Evolutionary conservation across 2,888 invertebrate genomes (phyloP).

Genomic region (Cecidostiba fungosa): DNA sequence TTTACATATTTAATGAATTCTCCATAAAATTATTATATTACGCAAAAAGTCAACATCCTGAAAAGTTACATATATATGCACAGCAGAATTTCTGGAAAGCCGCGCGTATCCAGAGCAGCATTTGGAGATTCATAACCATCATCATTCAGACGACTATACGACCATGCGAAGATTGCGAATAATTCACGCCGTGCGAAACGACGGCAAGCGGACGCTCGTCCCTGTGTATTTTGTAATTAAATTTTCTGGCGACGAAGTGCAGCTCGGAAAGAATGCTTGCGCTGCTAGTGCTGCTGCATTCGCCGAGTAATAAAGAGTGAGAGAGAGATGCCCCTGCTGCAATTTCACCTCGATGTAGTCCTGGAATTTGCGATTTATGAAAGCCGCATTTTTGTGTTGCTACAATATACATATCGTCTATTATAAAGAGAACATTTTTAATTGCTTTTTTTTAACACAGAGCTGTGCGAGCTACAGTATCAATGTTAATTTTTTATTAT

Average conservation of each 20-base stretch:
- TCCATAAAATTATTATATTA: no score
- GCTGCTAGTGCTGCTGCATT: constrained; percentile 22
- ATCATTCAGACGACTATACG: neutral
- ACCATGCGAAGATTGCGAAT: constrained; percentile 39
- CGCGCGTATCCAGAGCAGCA: neutral
- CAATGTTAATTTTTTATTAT: no score
- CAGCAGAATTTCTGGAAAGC: neutral
- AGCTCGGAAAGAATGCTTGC: constrained; percentile 25
- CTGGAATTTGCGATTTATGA: constrained; percentile 35
- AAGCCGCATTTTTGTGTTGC: constrained; percentile 1
- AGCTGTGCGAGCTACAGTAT: no score
- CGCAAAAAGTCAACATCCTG: no score
- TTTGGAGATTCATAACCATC: constrained; percentile 33
- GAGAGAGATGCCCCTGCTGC: neutral
- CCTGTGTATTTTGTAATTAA: constrained; percentile 48
- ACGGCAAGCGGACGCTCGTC: neutral
- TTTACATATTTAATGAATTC: no score
- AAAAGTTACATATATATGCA: no score
- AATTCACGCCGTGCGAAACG: constrained; percentile 12
- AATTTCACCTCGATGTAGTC: constrained; percentile 8
- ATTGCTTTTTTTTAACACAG: neutral
- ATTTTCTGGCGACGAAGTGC: constrained; percentile 36
- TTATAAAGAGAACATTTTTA: neutral
- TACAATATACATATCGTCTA: neutral
- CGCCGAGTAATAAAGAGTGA: constrained; percentile 10